Conservation (phyloP, 2,113 vertebrate genomes). For the Piprites chloris region DNA sequence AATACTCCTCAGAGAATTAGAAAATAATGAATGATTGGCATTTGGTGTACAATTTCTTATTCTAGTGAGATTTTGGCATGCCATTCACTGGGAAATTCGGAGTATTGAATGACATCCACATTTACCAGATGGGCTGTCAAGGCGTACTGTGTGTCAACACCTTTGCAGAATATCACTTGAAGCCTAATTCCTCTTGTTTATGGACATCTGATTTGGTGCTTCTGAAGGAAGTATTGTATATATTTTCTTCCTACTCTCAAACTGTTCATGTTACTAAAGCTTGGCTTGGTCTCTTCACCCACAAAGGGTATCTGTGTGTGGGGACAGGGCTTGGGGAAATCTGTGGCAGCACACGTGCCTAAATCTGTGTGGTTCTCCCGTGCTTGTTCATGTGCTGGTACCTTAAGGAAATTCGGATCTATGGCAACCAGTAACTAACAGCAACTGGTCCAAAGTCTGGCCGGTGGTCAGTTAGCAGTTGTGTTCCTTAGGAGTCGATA, state of each 20-base stretch:
- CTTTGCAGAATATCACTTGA: constrained; percentile 48
- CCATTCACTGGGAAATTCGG: constrained; percentile 58
- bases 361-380: background rate
- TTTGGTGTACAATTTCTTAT: constrained; percentile 42
- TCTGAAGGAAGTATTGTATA: background rate
- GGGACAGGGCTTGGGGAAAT: background rate
- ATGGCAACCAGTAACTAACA: background rate
- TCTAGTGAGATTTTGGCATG: constrained; percentile 71
- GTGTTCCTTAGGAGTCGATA: accelerated
- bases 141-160: constrained; percentile 37
- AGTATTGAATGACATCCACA: constrained; percentile 61
- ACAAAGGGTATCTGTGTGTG: background rate
- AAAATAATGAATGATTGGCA: constrained; percentile 69
- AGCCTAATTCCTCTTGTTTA: constrained; percentile 43
- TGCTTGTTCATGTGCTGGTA: background rate
- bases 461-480: background rate
- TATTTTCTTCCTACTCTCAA: background rate
- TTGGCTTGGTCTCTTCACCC: background rate
- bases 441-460: background rate
- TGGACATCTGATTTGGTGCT: constrained; percentile 27
- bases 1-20: constrained; percentile 49
- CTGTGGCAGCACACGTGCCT: accelerated
- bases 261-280: background rate
- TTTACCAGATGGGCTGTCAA: constrained; percentile 67
- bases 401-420: background rate